phyloP scores from a whole-genome alignment of 2,888 invertebrate species.

The Oscheius sp. region DNA sequence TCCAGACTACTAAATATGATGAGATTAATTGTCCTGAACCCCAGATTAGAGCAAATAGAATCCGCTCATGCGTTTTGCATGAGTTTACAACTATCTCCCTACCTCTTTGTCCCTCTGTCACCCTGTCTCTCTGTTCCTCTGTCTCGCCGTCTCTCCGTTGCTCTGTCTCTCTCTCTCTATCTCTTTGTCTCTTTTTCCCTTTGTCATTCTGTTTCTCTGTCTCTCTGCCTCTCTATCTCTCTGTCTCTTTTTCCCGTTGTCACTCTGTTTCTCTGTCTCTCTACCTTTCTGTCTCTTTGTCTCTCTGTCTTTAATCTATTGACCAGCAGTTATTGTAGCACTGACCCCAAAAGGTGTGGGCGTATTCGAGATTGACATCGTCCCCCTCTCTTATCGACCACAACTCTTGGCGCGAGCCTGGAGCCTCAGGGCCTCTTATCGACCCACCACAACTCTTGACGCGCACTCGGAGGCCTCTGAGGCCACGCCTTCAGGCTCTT shows the following conservation, averaged over 20 bases:
- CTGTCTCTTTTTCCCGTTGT: background rate
- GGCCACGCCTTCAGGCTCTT: conserved; percentile 11
- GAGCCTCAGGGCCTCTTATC: conserved; percentile 17
- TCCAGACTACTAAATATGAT: no score
- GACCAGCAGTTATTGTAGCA: no score
- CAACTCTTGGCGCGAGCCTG: background rate
- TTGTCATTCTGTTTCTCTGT: no score
- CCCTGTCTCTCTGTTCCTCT: conserved; percentile 4
- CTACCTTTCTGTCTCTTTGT: conserved; percentile 3
- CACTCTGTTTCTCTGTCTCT: background rate
- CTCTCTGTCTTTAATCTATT: background rate
- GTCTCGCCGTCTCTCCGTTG: background rate
- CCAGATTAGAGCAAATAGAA: no score
- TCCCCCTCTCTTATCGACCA: background rate
- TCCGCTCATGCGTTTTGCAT: no score
- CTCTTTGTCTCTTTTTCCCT: background rate
- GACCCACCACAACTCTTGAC: conserved; percentile 38
- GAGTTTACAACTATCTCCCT: no score
- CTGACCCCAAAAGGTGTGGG: background rate
- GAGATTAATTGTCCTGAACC: no score
- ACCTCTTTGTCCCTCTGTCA: background rate
- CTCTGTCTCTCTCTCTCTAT: background rate
- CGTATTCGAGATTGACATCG: conserved; percentile 11
- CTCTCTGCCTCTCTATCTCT: background rate
- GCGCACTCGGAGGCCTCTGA: conserved; percentile 24